phyloP scores from a whole-genome alignment of 2,888 invertebrate genomes.

The Netelia inedita region DNA sequence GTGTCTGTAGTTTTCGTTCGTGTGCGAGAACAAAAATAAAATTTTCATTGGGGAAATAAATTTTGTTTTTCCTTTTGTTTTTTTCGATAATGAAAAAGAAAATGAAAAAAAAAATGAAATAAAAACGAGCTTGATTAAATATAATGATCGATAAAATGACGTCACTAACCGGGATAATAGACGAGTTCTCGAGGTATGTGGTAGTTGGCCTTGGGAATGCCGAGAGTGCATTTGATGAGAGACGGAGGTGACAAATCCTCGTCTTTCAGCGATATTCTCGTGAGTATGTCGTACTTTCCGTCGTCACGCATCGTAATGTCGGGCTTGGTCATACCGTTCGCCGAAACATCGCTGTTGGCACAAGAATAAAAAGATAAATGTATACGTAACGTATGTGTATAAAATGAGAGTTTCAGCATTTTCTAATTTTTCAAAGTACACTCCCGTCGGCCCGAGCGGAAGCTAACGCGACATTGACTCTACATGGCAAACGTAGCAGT shows the following conservation, averaged over 20 bases:
- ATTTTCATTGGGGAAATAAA: no score
- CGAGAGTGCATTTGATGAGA: conserved; percentile 80
- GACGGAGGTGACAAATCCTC: conserved; percentile 78
- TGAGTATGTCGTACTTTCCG: conserved; percentile 79
- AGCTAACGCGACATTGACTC: not conserved
- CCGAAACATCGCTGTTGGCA: conserved; percentile 70
- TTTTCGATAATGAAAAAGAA: no score
- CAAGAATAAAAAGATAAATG: not conserved
- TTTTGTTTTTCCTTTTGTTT: no score
- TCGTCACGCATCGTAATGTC: conserved; percentile 76
- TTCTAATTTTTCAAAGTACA: not conserved
- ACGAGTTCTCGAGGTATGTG: conserved; percentile 79
- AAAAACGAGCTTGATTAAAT: not conserved
- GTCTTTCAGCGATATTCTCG: conserved; percentile 79
- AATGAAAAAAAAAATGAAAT: conserved; percentile 12
- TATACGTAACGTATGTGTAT: not conserved
- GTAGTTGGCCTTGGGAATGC: conserved; percentile 81
- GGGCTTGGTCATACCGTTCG: conserved; percentile 74
- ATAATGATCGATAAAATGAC: not conserved
- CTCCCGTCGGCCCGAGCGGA: not conserved
- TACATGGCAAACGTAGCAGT: not conserved
- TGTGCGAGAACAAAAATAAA: no score
- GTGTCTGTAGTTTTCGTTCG: no score
- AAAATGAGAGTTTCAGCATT: not conserved
- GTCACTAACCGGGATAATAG: conserved; percentile 81